A percentile compares a stretch with the other conserved stretches of the same genome.
phyloP scores from a whole-genome alignment of 2,888 invertebrate genomes.

The Ochropleura plecta region DNA sequence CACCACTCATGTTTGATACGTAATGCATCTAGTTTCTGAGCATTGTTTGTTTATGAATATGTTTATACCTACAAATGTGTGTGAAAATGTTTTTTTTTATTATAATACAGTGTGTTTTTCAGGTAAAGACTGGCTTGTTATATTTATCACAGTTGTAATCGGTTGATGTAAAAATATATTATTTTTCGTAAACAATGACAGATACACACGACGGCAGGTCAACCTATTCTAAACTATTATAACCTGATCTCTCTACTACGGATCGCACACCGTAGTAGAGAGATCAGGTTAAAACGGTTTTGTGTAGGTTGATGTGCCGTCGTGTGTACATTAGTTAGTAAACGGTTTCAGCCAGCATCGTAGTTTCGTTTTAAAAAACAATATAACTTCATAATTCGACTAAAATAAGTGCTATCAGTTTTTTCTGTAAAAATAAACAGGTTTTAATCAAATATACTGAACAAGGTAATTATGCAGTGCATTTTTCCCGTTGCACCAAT shows the following conservation, averaged over 20 bases:
- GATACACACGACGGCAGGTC: too few species aligned
- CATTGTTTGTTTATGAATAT: constrained; percentile 49
- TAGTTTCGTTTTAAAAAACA: neutral
- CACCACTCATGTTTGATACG: constrained; percentile 56
- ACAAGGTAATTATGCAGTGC: neutral
- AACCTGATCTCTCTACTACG: too few species aligned
- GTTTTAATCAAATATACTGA: neutral
- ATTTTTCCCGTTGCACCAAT: neutral
- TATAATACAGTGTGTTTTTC: constrained; percentile 14
- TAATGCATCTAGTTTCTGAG: constrained; percentile 61
- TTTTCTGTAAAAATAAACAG: neutral
- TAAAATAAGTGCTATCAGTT: neutral
- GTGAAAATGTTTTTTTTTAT: constrained; percentile 24
- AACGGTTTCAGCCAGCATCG: neutral
- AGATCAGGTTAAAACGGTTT: too few species aligned
- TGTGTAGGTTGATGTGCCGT: too few species aligned
- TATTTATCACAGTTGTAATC: neutral
- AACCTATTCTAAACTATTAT: too few species aligned
- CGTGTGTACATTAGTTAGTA: too few species aligned
- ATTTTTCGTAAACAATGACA: neutral
- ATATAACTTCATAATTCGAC: neutral
- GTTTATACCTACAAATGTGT: constrained; percentile 1
- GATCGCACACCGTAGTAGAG: too few species aligned
- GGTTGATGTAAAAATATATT: neutral
- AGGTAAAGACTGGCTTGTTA: neutral